Conservation (phyloP, 2,113 vertebrate species). For the Chunga burmeisteri region DNA sequence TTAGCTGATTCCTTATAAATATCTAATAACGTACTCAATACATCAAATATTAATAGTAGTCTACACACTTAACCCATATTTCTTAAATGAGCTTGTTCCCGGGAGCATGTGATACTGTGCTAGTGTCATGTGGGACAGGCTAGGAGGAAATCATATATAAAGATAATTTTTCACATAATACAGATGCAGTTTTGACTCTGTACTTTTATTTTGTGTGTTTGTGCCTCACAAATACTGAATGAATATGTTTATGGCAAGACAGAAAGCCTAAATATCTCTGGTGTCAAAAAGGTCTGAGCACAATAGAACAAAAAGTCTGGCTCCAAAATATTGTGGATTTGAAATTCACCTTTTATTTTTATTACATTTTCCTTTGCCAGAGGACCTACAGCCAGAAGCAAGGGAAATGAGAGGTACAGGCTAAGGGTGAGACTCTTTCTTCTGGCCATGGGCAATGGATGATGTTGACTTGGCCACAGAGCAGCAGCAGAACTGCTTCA, state of each 20-base stretch:
- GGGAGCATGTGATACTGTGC: neutral
- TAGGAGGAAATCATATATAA: neutral
- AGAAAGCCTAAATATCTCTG: neutral
- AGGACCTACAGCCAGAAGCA: neutral
- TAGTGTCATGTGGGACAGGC: neutral
- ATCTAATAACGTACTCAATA: conserved; percentile 54
- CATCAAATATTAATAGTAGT: conserved; percentile 56
- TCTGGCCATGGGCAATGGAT: neutral
- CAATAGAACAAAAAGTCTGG: neutral
- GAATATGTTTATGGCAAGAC: neutral
- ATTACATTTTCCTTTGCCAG: neutral
- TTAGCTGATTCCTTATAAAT: conserved; percentile 67
- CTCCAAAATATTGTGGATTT: neutral
- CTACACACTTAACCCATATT: conserved; percentile 47
- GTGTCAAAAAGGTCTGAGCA: neutral
- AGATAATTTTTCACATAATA: neutral
- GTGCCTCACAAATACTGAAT: neutral
- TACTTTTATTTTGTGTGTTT: neutral
- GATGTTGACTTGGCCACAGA: too few relatives aligned
- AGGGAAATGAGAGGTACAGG: neutral
- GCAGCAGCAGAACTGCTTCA: neutral
- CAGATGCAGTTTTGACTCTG: neutral
- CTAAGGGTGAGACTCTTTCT: neutral
- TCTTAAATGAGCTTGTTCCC: conserved; percentile 24
- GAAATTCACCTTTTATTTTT: neutral